phyloP scores from a whole-genome alignment of 64 coral and sea anemone species.

The Dendrophyllia cribrosa region DNA sequence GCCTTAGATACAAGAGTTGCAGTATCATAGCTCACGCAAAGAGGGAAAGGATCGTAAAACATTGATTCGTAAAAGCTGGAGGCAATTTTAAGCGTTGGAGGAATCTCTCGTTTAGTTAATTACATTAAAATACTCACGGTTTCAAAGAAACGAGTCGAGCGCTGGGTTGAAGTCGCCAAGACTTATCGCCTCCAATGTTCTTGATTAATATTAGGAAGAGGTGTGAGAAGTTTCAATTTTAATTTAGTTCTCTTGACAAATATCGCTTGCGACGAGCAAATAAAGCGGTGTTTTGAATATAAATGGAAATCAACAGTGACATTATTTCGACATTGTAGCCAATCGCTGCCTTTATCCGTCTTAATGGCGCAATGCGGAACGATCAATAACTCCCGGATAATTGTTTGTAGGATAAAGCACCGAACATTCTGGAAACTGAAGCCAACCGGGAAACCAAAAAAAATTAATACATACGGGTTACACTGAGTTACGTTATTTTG shows the following conservation, averaged over 20 bases:
- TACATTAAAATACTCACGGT: neutral
- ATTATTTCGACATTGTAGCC: constrained; percentile 18
- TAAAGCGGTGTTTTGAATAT: constrained; percentile 46
- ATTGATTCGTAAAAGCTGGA: neutral
- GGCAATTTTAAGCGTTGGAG: neutral
- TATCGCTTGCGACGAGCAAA: constrained; percentile 31
- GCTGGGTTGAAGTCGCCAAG: neutral
- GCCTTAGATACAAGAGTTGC: neutral
- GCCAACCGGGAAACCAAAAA: neutral
- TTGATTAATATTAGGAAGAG: neutral
- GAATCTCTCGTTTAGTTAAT: neutral
- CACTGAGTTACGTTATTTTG: neutral
- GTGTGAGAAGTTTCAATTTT: constrained; percentile 30
- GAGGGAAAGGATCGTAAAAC: neutral
- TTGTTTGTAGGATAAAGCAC: neutral
- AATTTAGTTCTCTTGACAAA: constrained; percentile 36
- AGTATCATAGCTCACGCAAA: neutral
- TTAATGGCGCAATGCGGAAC: constrained; percentile 13
- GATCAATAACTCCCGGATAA: neutral
- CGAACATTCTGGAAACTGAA: constrained; percentile 2
- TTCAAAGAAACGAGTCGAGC: neutral
- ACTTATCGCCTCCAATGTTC: neutral
- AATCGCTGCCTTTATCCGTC: neutral
- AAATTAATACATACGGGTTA: too few species aligned
- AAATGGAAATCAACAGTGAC: constrained; percentile 7